Base-by-base conservation (phyloP, 1,140 invertebrate genomes). In the Lasaia peninsularis region DNA sequence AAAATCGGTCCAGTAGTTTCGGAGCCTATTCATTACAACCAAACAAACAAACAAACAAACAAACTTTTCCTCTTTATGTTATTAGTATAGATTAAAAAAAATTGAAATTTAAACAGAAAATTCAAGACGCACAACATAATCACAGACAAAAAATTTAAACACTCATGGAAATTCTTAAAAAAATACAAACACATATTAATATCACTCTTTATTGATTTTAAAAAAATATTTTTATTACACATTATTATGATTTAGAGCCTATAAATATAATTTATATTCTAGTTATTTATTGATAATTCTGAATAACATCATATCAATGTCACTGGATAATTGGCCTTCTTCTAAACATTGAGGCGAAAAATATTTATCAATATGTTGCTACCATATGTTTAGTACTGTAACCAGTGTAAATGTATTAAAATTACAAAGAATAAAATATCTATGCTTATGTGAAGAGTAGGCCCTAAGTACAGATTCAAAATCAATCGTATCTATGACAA, bases 201-300 rank as follows among this genome's bases (percentile, higher is more conserved):
- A 86, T 88, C 82, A 88, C 82, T 86, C 82, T 86, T 88, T 88
- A 86, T 81, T 88, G 74, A 78, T 84, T 86, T 84, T 83, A 86
- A 83, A 88, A 88, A 86, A 88, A 85, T 87, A 87, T 75, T 79
- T 78, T 79, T 87, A 80, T 85, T 79, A 85, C 76, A 86, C 78
- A 87, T 82, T 78, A 78, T 83, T 73, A 75, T 63, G 63, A 60
- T 78, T 78, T 78, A 80, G 81, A 80, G 73, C 76, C 75, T 80
- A 79, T 81, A 75, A 37, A 55, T 55, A 37, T 37, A 35, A 35
- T 51, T 51, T 55, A 44, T 37, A 44, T 40, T 55, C 52, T 55
- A 55, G 37, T 24, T 18, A 11, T 33, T 34, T 55, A 37, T 55
- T 40, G 28, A 55, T 55, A 28, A 44, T 55, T 37, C 52, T 55